Base-by-base conservation (phyloP, 2,888 invertebrate genomes). In the Sthenelais limicola region DNA sequence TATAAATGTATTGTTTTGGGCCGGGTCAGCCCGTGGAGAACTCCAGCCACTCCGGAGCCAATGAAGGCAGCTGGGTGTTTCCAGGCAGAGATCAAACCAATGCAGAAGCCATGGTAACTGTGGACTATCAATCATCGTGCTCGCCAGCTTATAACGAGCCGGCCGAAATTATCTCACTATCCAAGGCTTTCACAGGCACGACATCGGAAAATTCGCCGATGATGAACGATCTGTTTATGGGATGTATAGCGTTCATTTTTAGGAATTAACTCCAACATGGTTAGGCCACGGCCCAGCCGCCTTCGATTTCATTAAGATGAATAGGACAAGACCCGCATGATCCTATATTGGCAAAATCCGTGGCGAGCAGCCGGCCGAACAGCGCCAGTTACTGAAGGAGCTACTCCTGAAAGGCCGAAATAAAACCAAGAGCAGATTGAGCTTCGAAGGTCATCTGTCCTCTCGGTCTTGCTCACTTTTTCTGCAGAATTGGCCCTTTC, bases 221-320 rank as follows among this genome's bases (percentile, higher is more conserved):
- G 62, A 62, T 62, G 62, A 62, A 62, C 62, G 62, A 62, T 62
- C 62, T 62, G 43, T 62, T 62, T 62, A 62, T 62, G 35, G 62
- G 62, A 38, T 43, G 35, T 62, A 62, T 62, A 43, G 62, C 28
- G 62, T 43, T 62, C 62, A 62, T 62, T 38, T 62, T 62, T 62
- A 35, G 62, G 62, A 35, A 62, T 62, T 38, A 62, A 62, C 62
- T 62, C 38, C 62, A 38, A 62, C 62, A 62, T 24, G 62, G 9
- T 5, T 24, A 5, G 5, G 5, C 48, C 21, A 24, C 48, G 48
- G 24, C 48, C 48, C 21, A n/a, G 56, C 32, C 56, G 32, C 56
- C n/a, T n/a, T 49, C 49, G 32, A 12, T 56, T 56, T 56, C 56
- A 56, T 56, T 56, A 56, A 56, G 56, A 56, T 56, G 18, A 33